phyloP scores from a whole-genome alignment of 2,888 invertebrate species.

The Apamea monoglypha region DNA sequence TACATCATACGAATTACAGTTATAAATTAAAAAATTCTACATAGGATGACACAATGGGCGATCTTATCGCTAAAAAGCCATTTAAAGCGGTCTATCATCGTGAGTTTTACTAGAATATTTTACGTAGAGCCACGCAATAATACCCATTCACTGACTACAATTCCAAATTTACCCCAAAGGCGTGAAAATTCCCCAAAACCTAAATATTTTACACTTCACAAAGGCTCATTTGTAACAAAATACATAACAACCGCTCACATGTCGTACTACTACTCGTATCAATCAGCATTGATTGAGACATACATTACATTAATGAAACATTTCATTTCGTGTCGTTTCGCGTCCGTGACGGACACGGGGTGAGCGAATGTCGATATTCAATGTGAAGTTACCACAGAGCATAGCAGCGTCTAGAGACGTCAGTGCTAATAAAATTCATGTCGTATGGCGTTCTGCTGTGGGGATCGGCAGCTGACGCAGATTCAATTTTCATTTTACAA shows the following conservation, averaged over 20 bases:
- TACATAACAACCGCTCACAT: not conserved
- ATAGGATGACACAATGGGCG: not conserved
- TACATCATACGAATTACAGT: not conserved
- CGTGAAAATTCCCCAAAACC: not conserved
- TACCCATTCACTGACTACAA: not conserved
- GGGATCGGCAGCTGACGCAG: too few species aligned
- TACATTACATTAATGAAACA: slow-evolving; percentile 25
- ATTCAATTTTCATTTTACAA: too few species aligned
- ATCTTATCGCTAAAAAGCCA: not conserved
- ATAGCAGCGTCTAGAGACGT: too few species aligned
- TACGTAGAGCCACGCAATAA: not conserved
- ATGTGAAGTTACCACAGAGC: not conserved
- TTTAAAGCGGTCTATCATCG: not conserved
- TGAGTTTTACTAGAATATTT: not conserved
- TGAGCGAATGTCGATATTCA: slow-evolving; percentile 19
- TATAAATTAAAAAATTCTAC: not conserved
- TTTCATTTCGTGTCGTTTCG: slow-evolving; percentile 21
- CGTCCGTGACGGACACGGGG: not conserved
- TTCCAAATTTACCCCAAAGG: not conserved
- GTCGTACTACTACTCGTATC: not conserved
- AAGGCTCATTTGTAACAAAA: not conserved
- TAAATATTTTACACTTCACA: not conserved
- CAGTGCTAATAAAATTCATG: too few species aligned
- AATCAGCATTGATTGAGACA: slow-evolving; percentile 24
- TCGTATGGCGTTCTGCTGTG: too few species aligned